Conservation (phyloP, 2,113 vertebrate genomes). For the human (Homo sapiens) region GRCh38 chr14:55467001-55467500, state of each 20-base stretch:
- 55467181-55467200: too few relatives aligned
- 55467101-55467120: neutral
- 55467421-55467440: neutral
- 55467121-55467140: neutral
- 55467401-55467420: neutral
- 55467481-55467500: too few relatives aligned
- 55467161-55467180: neutral
- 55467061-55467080: neutral
- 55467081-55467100: neutral
- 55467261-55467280: neutral
- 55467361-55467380: neutral
- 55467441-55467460: neutral
- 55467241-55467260: neutral
- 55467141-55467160: neutral
- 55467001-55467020: neutral
- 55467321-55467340: neutral
- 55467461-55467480: neutral
- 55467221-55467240: neutral
- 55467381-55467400: neutral
- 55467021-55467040: neutral
- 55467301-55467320: neutral
- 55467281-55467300: neutral
- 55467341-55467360: neutral
- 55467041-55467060: neutral
- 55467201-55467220: neutral